Conservation (phyloP, 2,113 vertebrate species). For the Misgurnus anguillicaudatus region DNA sequence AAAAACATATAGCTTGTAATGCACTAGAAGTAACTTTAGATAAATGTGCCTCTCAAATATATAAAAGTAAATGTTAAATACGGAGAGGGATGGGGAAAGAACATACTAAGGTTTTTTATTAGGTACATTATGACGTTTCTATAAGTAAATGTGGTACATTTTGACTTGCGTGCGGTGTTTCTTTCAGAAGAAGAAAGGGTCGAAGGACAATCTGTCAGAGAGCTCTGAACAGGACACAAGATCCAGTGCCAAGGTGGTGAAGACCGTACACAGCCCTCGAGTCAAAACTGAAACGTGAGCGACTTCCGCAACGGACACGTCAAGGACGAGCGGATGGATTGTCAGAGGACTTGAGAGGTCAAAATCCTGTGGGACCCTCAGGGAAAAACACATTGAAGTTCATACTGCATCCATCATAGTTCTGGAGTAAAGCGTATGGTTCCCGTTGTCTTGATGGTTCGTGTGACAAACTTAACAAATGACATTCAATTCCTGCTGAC, state of each 20-base stretch:
- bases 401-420: not conserved
- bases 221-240: conserved; percentile 72
- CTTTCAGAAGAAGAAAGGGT: conserved; percentile 77
- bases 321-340: not conserved
- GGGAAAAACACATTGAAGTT: not conserved
- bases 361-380: not conserved
- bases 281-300: conserved; percentile 80
- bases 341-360: conserved; percentile 8
- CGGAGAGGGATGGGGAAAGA: too few species aligned
- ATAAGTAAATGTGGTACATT: too few species aligned
- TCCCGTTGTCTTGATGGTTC: not conserved
- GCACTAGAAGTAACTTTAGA: too few species aligned
- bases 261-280: conserved; percentile 73
- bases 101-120: too few species aligned
- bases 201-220: conserved; percentile 81
- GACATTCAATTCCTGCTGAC: conserved; percentile 34
- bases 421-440: not conserved
- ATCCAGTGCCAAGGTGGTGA: conserved; percentile 73
- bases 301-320: not conserved
- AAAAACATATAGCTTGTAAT: too few species aligned
- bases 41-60: too few species aligned
- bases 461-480: not conserved
- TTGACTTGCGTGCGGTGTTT: conserved; percentile 20
- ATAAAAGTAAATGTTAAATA: too few species aligned
- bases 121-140: too few species aligned